These are phyloP conservation scores for Muscicapa comitata DNA, from an alignment of 2,797 vertebrate genomes.

Conservation along the genomic window DNA sequence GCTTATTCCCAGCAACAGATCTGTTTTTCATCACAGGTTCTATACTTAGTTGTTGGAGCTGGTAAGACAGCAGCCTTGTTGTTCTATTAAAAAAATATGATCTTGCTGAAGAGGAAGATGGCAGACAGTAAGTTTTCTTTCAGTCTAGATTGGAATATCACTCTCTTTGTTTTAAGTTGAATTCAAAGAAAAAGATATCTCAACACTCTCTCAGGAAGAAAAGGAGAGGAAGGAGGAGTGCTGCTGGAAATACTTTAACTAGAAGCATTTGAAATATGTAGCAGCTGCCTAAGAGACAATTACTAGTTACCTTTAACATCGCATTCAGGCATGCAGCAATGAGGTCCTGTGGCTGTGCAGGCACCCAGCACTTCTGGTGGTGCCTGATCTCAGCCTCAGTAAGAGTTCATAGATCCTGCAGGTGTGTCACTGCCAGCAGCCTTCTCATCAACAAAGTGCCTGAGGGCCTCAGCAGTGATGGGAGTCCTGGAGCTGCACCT, in stretches of 20 bases:
- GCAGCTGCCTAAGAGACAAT: neutral
- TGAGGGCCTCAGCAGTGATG: neutral
- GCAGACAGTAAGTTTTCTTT: neutral
- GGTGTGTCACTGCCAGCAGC: neutral
- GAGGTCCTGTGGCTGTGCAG: slow-evolving; percentile 69
- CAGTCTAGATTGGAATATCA: neutral
- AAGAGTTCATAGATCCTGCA: neutral
- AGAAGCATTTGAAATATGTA: neutral
- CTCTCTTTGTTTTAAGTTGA: neutral
- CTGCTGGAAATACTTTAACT: neutral
- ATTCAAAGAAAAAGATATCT: neutral
- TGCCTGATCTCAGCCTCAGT: slow-evolving; percentile 55
- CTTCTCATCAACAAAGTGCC: neutral
- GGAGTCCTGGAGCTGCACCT: neutral
- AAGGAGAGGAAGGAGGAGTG: neutral
- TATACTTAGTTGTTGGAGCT: neutral
- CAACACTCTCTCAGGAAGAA: neutral
- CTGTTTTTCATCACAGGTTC: neutral
- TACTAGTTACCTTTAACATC: slow-evolving; percentile 71
- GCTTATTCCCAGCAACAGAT: neutral
- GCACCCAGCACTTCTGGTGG: slow-evolving; percentile 71
- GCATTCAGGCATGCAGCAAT: slow-evolving; percentile 74
- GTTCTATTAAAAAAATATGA: neutral
- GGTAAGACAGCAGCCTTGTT: neutral
- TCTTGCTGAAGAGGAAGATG: neutral